Conservation (phyloP, 1,140 invertebrate species). For the Leptopilina clavipes region DNA sequence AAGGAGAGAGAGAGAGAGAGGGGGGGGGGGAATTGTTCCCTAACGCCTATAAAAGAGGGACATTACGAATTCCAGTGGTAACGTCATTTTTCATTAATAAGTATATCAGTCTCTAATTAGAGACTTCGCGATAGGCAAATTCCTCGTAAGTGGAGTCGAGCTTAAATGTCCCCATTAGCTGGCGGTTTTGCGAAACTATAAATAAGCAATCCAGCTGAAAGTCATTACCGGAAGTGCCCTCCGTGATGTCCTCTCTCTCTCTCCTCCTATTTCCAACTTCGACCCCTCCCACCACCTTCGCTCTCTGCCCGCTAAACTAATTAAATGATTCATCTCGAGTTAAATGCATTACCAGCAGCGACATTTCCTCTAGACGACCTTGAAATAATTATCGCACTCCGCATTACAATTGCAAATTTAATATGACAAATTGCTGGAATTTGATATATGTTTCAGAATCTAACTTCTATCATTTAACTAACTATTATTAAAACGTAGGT, state of each 20-base stretch:
- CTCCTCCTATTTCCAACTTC: too few relatives aligned
- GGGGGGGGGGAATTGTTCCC: neutral
- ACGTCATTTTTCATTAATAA: neutral
- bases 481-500: too few relatives aligned
- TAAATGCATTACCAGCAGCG: neutral
- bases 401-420: slow-evolving; percentile 9
- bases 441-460: neutral
- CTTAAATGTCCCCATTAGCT: slow-evolving; percentile 45
- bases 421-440: neutral
- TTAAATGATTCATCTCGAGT: slow-evolving; percentile 29
- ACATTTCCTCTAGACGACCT: neutral
- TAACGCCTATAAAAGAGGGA: neutral
- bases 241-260: slow-evolving; percentile 51
- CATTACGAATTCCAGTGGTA: neutral
- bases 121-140: slow-evolving; percentile 21
- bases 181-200: slow-evolving; percentile 51
- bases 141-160: slow-evolving; percentile 30
- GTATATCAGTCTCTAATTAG: slow-evolving; percentile 28
- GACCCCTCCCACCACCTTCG: too few relatives aligned
- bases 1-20: too few relatives aligned
- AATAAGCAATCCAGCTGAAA: slow-evolving; percentile 56
- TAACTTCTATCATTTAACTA: neutral
- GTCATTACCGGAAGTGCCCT: slow-evolving; percentile 61
- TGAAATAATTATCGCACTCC: neutral
- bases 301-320: neutral